Evolutionary conservation across 2,888 invertebrate species (phyloP), one percentile per base, ranked within the genome.

Genomic region (Rhabditoides inermis): DNA sequence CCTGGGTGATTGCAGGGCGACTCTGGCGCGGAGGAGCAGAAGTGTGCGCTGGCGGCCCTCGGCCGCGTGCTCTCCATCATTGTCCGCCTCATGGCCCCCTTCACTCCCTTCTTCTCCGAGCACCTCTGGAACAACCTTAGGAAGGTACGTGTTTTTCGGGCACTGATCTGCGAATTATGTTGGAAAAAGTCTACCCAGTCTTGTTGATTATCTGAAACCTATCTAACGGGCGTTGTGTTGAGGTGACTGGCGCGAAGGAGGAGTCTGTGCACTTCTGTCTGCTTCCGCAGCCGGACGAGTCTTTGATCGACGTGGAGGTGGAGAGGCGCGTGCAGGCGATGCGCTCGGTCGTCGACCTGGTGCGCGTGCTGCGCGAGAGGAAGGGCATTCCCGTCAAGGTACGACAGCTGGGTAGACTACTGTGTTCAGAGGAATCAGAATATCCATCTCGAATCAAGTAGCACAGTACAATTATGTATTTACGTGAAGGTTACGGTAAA

Each of bases 51-150:
- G 51, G 85, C 87, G 64, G 90, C 94, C 0, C 82, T 98, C 7
- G 91, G 86, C 76, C 84, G 85, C 67, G 89, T 95, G 0, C 80
- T 98, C 30, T 86, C 85, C 73, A 85, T 87, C 49, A 88, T 98
- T 84, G 84, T 86, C 0, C 84, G 87, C 68, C 85, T 94, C 70
- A 94, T 98, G 88, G 88, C 95, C 1, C 92, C 98, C 0, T 95
- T 95, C 78, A 90, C 92, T 0, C 98, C 98, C 0, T 99, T 89
- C 79, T 82, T 98, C 49, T 87, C 90, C 0, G 98, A 98, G 78
- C 84, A 86, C 56, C 90, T 98, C 85, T 98, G 89, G 79, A 88
- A 90, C 78, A 86, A 87, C 53, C 78, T 98, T 60, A 84, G 85
- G 46, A 60, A 62, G 59, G 64, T 69, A 7, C 6, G 41, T 49